Evolutionary conservation across 1,140 invertebrate species (phyloP), one percentile per base, ranked within the genome.

Genomic region (Mylabris phalerata): DNA sequence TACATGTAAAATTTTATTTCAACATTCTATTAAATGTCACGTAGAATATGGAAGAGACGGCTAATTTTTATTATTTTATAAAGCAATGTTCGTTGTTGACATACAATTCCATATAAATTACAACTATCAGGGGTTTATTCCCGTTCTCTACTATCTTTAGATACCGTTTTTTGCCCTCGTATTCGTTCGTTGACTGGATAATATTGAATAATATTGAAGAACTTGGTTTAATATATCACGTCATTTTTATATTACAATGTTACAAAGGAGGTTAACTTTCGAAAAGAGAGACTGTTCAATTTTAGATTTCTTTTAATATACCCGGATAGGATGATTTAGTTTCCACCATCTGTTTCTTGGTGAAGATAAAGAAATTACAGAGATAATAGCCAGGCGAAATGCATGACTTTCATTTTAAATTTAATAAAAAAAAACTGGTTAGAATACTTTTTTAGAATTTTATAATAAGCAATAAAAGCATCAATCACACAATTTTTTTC

Each of bases 241-340:
- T 54, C 42, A 46, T 45, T 25, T 54, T 54, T 54, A 54, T 54
- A 54, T 54, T 27, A 26, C 11, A 44, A 54, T 44, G 32, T 32
- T 32, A 32, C 32, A 32, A 32, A 32, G 32, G 7, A 32, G 32
- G 32, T 32, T 32, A 32, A 32, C 32, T 32, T 32, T 5, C 32
- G 32, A 7, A 32, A 32, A 32, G 32, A 32, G 41, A 47, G 59
- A 56, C 54, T 61, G 62, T 57, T 64, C 59, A 64, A 64, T 64
- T 64, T 64, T 57, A 60, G 55, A 61, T 50, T 64, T 60, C 58
- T 63, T 61, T 61, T 64, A 64, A 64, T 64, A 64, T 64, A 61
- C 62, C 56, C 56, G 48, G 62, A 61, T 56, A 46, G 56, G 48
- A 61, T 64, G 62, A 64, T 64, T 64, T 64, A 64, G 55, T 59